phyloP scores from a whole-genome alignment of 2,888 invertebrate species.

The Cosmopolites sordidus region DNA sequence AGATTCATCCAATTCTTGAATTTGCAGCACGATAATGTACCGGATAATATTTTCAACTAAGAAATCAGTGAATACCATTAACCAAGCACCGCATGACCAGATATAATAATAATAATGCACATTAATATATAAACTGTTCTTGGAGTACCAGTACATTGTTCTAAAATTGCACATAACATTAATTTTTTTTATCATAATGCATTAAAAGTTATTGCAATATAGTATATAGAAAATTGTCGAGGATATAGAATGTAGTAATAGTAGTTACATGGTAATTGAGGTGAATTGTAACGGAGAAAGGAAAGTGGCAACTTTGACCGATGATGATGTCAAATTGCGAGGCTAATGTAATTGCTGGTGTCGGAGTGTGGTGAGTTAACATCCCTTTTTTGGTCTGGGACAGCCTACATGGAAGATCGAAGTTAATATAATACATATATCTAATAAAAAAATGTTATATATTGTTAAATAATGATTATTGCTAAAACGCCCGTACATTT shows the following conservation, averaged over 20 bases:
- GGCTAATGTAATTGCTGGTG: constrained; percentile 39
- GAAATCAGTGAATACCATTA: no score
- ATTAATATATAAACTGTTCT: no score
- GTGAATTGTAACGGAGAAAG: constrained; percentile 34
- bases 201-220: no score
- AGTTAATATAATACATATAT: constrained; percentile 1
- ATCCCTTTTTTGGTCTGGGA: constrained; percentile 17
- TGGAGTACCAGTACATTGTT: no score
- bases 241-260: constrained; percentile 18
- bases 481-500: no score
- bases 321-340: constrained; percentile 39
- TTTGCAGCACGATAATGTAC: no score
- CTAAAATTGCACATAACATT: background rate
- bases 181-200: background rate
- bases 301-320: constrained; percentile 36
- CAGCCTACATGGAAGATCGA: constrained; percentile 25
- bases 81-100: no score
- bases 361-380: constrained; percentile 31
- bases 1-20: no score
- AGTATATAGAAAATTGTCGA: constrained; percentile 7
- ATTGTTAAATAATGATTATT: no score
- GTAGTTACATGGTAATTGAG: constrained; percentile 32
- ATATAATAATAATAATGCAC: no score
- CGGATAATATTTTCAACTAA: no score
- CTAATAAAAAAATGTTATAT: no score